Evolutionary conservation across 1,140 invertebrate species (phyloP), one percentile per base, ranked within the genome.

Genomic region (Papilio aristodemus): DNA sequence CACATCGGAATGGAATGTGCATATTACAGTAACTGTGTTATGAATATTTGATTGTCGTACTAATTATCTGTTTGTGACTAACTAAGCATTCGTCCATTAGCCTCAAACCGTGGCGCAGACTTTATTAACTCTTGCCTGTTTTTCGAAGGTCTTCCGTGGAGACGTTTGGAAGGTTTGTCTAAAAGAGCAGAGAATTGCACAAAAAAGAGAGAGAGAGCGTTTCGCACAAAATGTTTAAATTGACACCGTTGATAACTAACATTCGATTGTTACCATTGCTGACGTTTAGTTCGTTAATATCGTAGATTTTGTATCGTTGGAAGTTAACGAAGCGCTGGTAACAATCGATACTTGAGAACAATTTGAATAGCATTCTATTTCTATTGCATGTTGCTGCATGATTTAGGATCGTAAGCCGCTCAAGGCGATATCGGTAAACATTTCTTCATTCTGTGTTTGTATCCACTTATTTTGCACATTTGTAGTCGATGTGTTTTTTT

Each of bases 151-250:
- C 93, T 94, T 92, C 91, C 93, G 93, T 86, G 94, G 93, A 93
- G 90, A 93, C 83, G 91, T 91, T 86, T 93, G 92, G 93, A 94
- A 94, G 94, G 94, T 94, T 93, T 93, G 93, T 94, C 85, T 73
- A 79, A 86, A 85, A 85, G 71, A 83, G 80, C 76, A 78, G 78
- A 87, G 78, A 84, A 83, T 88, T 80, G 83, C 81, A 87, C 82
- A 80, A 83, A 84, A 77, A 59, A 32, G 17, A 78, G 80, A 86
- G 75, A 86, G 78, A 86, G 73, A 91, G 84, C 81, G 83, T 86
- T 85, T 69, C 80, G 82, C 85, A 88, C 86, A 85, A 75, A 82
- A 83, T 77, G 72, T 82, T 76, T 78, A 77, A 81, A 77, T 79
- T 77, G 72, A 82, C 81, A 89, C 78, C 81, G 72, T 83, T 73